Percentiles rank a stretch among this genome's conserved stretches.
phyloP scores from a whole-genome alignment of 2,797 vertebrate genomes.

The Helicolenus hilgendorfi region DNA sequence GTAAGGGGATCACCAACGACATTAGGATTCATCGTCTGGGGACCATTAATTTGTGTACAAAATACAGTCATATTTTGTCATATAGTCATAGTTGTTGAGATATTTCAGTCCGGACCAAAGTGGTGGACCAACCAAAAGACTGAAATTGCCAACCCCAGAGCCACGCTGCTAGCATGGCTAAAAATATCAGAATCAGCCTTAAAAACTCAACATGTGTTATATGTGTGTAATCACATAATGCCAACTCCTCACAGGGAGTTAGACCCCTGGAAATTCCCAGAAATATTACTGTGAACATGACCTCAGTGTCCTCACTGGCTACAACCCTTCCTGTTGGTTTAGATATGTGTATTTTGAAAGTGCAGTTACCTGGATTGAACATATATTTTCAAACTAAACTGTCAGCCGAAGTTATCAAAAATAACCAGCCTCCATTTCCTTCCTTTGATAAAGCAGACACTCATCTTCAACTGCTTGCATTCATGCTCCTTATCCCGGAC shows the following conservation, averaged over 20 bases:
- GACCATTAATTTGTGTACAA: neutral
- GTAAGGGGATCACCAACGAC: neutral
- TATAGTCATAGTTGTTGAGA: neutral
- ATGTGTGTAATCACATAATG: neutral
- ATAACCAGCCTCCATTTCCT: slow-evolving; percentile 10
- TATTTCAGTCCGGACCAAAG: neutral
- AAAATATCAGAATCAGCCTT: neutral
- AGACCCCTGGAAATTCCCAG: neutral
- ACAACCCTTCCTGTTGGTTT: neutral
- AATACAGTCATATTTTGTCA: neutral
- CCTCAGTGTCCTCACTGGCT: neutral
- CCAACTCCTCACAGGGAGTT: neutral
- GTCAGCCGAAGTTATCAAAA: slow-evolving; percentile 2
- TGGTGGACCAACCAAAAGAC: neutral
- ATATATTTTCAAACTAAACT: slow-evolving; percentile 18
- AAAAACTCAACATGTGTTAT: neutral
- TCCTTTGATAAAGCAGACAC: slow-evolving; percentile 29
- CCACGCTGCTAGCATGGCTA: too few species aligned
- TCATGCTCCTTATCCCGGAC: slow-evolving; percentile 21
- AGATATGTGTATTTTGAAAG: neutral
- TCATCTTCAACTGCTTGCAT: slow-evolving; percentile 11
- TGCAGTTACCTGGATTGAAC: neutral
- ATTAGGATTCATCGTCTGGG: neutral
- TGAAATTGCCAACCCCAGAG: rapidly evolving
- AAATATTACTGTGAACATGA: neutral